Evolutionary conservation across 2,888 invertebrate species (phyloP).

Genomic region (Caenorhabditis macrosperma): DNA sequence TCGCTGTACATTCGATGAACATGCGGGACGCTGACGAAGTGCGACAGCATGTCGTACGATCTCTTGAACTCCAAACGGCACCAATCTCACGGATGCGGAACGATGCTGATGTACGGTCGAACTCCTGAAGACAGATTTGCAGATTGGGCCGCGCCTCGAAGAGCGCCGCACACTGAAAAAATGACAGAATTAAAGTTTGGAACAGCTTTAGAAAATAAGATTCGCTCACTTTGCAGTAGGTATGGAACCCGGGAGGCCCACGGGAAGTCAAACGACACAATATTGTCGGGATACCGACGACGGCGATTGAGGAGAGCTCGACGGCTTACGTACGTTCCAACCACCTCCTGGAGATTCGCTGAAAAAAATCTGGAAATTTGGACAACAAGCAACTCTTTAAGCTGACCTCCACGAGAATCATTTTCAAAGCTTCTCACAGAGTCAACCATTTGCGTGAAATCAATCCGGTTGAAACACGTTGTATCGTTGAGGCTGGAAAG

Average conservation of each 20-base stretch:
- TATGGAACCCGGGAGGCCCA: conserved; percentile 8
- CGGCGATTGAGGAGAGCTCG: conserved; percentile 18
- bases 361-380: background rate
- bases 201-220: background rate
- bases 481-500: no score
- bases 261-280: conserved; percentile 14
- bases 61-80: background rate
- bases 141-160: conserved; percentile 1
- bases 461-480: no score
- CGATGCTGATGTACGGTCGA: background rate
- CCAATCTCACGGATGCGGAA: background rate
- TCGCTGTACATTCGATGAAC: no score
- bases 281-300: background rate
- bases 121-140: background rate
- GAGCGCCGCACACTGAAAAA: background rate
- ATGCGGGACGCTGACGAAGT: conserved; percentile 13
- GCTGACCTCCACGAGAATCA: no score
- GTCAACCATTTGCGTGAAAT: no score
- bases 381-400: no score
- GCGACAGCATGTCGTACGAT: background rate
- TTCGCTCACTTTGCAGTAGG: background rate
- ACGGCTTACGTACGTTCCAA: background rate
- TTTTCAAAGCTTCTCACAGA: no score
- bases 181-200: no score
- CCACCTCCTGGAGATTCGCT: background rate